These are phyloP conservation scores for Orcinus orca DNA, from an alignment of 2,113 vertebrate species.

Conservation along the genomic window DNA sequence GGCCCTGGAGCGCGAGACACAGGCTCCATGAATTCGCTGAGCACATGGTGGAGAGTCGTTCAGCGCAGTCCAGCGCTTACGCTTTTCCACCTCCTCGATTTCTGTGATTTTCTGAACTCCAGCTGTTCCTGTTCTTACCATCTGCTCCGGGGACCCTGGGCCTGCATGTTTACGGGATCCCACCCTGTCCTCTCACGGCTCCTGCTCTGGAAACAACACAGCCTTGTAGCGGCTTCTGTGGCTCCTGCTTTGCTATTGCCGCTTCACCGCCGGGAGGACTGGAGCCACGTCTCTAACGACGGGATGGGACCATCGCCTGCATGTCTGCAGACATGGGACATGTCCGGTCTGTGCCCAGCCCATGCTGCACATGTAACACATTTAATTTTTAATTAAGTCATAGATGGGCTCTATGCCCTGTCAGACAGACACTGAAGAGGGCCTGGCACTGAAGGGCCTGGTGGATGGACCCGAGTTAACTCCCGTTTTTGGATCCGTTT, in stretches of 20 bases:
- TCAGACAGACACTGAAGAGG: rapidly evolving
- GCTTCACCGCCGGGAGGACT: rapidly evolving
- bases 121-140: too few species aligned
- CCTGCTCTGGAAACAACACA: rapidly evolving
- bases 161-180: rapidly evolving
- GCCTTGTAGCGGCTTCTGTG: rapidly evolving
- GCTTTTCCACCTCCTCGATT: background rate
- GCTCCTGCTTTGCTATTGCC: too few species aligned
- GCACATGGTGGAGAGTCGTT: rapidly evolving
- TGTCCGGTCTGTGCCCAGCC: too few species aligned
- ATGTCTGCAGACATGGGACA: background rate
- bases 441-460: rapidly evolving
- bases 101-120: rapidly evolving
- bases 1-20: rapidly evolving
- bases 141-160: background rate
- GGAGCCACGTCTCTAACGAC: background rate
- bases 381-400: too few species aligned
- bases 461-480: rapidly evolving
- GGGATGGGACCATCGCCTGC: background rate
- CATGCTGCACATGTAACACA: too few species aligned
- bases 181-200: rapidly evolving
- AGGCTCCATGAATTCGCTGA: rapidly evolving
- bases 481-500: background rate
- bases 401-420: background rate
- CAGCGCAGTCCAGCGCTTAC: rapidly evolving